Evolutionary conservation across 2,797 vertebrate species (phyloP), one percentile per base, ranked within the genome.

Genomic region (Sebastes trivittatus): DNA sequence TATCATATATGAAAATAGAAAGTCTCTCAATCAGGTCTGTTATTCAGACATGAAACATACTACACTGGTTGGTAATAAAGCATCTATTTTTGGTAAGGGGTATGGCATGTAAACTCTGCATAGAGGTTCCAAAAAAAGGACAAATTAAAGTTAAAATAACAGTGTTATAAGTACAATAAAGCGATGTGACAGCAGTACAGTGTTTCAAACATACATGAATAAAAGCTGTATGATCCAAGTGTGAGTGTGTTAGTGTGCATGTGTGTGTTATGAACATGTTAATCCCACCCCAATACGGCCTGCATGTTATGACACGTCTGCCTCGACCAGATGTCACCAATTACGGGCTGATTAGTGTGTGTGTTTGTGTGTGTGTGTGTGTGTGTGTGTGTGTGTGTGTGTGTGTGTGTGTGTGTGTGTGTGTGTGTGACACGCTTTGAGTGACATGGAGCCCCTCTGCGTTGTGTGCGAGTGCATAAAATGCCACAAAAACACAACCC

Each of bases 251-350:
- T 46, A 46, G 42, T 46, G 6, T 46, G 16, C 2, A 16, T 61
- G 27, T 70, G 23, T 69, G 72, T 72, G 60, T 74, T 55, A 68
- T 75, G 52, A 79, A 58, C 42, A 78, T 72, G 73, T 64, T 84
- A 88, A 91, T 90, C 84, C 64, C 64, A 73, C 20, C 64, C 60
- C 46, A 56, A 30, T 38, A 25, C 22, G 32, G 79, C 80, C 79
- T 56, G 64, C 59, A 72, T 78, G 72, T 70, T 71, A 54, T 52
- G 72, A 87, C 83, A 88, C 38, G 69, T 83, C 78, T 86, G 81
- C 77, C 65, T 75, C 22, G 2, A 88, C 82, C 91, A 93, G 81
- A 94, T 92, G 92, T 86, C 83, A 83, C 75, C 87, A 83, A 92
- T 91, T 93, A 92, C 6, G 4, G 54, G 11, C 78, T 82, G 82